phyloP scores from a whole-genome alignment of 2,797 vertebrate genomes.

The Halcyon badia region DNA sequence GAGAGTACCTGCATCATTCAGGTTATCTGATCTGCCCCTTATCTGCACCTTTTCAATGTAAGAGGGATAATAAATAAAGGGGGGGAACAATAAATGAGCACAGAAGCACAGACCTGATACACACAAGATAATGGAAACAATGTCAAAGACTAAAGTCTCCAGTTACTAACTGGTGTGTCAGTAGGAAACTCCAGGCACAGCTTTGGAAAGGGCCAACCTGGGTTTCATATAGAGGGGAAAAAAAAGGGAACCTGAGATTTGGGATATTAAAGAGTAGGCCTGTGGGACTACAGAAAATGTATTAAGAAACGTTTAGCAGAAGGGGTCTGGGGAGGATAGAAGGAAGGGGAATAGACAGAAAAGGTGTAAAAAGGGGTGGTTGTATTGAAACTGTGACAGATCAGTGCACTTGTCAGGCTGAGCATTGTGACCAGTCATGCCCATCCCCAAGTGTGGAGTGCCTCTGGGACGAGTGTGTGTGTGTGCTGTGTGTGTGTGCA shows the following conservation, averaged over 20 bases:
- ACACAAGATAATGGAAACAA: background rate
- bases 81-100: background rate
- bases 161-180: background rate
- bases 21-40: background rate
- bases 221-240: background rate
- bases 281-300: background rate
- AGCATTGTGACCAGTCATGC: background rate
- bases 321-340: background rate
- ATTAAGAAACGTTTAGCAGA: background rate
- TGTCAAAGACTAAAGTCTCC: background rate
- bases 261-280: rapidly evolving
- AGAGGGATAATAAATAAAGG: background rate
- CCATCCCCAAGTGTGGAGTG: background rate
- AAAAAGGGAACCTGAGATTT: background rate
- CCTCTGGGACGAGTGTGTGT: too few species aligned
- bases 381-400: rapidly evolving
- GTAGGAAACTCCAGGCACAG: background rate
- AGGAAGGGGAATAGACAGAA: background rate
- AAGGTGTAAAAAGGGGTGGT: background rate
- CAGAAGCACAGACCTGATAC: background rate
- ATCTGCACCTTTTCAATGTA: background rate
- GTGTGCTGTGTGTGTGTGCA: rapidly evolving
- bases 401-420: background rate
- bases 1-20: background rate
- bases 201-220: background rate